Conservation (phyloP, 2,113 vertebrate genomes). For the Anser cygnoides region DNA sequence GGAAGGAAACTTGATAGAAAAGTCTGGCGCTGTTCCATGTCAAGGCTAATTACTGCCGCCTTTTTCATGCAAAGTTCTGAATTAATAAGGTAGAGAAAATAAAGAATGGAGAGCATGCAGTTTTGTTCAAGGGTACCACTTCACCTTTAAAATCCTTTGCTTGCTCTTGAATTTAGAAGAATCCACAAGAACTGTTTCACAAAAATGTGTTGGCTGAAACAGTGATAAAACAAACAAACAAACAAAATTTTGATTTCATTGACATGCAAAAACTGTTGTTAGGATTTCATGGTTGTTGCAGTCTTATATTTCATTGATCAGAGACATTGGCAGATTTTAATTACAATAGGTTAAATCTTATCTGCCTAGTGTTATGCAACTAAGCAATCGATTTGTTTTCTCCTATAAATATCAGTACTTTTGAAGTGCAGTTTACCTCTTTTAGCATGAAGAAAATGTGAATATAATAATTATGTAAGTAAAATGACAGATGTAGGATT, state of each 20-base stretch:
- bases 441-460: neutral
- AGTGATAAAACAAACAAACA: neutral
- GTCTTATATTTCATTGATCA: neutral
- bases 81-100: slow-evolving; percentile 69
- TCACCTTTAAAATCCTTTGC: neutral
- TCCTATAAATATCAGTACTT: neutral
- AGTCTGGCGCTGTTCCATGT: slow-evolving; percentile 66
- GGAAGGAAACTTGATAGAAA: slow-evolving; percentile 81
- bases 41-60: slow-evolving; percentile 74
- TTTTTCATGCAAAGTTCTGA: slow-evolving; percentile 62
- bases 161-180: neutral
- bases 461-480: neutral
- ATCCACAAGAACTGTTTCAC: neutral
- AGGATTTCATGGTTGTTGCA: neutral
- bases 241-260: neutral
- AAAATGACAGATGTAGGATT: neutral
- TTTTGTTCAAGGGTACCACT: slow-evolving; percentile 27
- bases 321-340: neutral
- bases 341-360: neutral
- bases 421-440: neutral
- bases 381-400: neutral
- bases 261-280: neutral
- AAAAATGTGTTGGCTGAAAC: neutral
- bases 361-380: neutral
- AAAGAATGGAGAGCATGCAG: neutral